A percentile compares a stretch with the other conserved stretches of the same genome.
These are phyloP conservation scores for Hylaea fasciaria DNA, from an alignment of 2,888 invertebrate genomes.

Conservation along the genomic window DNA sequence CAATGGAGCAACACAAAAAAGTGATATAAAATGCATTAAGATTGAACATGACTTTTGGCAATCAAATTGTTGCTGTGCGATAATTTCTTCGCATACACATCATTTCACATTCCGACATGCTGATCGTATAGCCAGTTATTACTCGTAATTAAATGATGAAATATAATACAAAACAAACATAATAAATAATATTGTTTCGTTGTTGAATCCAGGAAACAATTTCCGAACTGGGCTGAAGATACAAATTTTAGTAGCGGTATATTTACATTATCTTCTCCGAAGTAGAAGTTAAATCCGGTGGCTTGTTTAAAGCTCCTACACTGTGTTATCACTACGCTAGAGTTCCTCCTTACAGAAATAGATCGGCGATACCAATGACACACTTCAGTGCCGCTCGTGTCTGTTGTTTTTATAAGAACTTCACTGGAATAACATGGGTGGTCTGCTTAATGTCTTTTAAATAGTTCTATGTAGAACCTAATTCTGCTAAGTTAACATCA, in stretches of 20 bases:
- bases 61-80: too few relatives aligned
- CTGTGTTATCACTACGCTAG: constrained; percentile 14
- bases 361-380: constrained; percentile 74
- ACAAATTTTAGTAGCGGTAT: not conserved
- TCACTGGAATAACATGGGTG: constrained; percentile 70
- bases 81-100: too few relatives aligned
- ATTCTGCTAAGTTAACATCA: constrained; percentile 8
- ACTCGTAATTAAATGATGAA: too few relatives aligned
- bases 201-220: too few relatives aligned
- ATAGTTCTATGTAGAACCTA: constrained; percentile 28
- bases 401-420: constrained; percentile 55
- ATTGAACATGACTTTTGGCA: too few relatives aligned
- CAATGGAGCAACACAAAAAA: too few relatives aligned
- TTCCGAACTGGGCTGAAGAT: not conserved
- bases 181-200: too few relatives aligned
- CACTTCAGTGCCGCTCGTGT: constrained; percentile 63
- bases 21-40: too few relatives aligned
- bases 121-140: too few relatives aligned
- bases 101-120: too few relatives aligned
- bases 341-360: constrained; percentile 59
- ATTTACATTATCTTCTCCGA: not conserved
- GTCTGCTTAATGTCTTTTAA: constrained; percentile 59
- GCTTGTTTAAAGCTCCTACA: constrained; percentile 5
- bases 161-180: too few relatives aligned
- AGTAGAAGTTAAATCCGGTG: too few relatives aligned